Evolutionary conservation across 2,797 vertebrate species (phyloP).

Genomic region (Merluccius polli): DNA sequence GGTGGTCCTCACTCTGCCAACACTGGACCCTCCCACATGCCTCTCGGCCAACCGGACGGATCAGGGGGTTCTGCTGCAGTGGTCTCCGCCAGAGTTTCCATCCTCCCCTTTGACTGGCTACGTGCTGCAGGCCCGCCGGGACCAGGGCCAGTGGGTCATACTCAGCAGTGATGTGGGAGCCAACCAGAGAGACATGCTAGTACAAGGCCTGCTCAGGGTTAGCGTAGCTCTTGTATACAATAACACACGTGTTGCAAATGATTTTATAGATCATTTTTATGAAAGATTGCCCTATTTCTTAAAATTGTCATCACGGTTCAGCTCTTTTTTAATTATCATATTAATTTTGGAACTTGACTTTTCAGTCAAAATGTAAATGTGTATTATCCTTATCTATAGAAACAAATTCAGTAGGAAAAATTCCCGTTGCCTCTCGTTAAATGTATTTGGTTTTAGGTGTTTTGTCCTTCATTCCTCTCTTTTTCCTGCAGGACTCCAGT

Average conservation of each 20-base stretch:
- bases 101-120: slow-evolving; percentile 77
- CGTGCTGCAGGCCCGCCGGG: slow-evolving; percentile 82
- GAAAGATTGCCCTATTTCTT: too few relatives aligned
- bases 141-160: slow-evolving; percentile 82
- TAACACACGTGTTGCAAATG: neutral
- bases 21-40: slow-evolving; percentile 78
- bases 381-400: too few relatives aligned
- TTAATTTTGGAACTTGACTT: neutral
- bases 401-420: too few relatives aligned
- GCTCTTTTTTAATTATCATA: neutral
- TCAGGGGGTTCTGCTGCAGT: slow-evolving; percentile 81
- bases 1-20: slow-evolving; percentile 38
- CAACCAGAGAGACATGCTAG: slow-evolving; percentile 79
- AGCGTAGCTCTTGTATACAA: neutral
- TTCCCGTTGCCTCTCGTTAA: too few relatives aligned
- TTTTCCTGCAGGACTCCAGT: slow-evolving; percentile 75
- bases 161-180: slow-evolving; percentile 76
- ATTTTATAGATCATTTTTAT: too few relatives aligned
- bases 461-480: neutral
- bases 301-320: too few relatives aligned
- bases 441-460: neutral
- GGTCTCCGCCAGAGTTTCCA: slow-evolving; percentile 75
- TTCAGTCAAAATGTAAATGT: too few relatives aligned
- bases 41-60: slow-evolving; percentile 79
- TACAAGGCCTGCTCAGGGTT: slow-evolving; percentile 89